These are phyloP conservation scores for Sycophaga agraensis DNA, from an alignment of 1,140 invertebrate species.

Conservation along the genomic window DNA sequence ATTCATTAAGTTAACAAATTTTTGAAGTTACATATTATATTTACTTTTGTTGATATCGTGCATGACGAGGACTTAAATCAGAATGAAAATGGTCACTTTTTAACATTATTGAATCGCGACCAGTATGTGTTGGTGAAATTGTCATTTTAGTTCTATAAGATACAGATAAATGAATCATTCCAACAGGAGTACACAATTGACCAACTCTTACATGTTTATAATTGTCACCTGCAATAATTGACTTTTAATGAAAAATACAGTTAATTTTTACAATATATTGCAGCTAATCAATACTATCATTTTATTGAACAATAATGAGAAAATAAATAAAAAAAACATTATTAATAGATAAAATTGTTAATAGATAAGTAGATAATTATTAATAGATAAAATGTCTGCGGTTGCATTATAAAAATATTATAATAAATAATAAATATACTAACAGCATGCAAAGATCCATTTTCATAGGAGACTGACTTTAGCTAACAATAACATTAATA, in stretches of 20 bases:
- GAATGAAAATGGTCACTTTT: conserved; percentile 89
- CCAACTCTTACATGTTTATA: conserved; percentile 79
- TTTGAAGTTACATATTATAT: conserved; percentile 28
- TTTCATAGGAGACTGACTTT: too few species aligned
- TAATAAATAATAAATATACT: too few species aligned
- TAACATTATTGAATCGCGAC: conserved; percentile 74
- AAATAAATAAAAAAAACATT: neutral
- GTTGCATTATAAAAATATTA: too few species aligned
- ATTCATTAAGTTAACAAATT: conserved; percentile 6
- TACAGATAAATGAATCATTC: conserved; percentile 75
- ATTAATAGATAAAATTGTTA: too few species aligned
- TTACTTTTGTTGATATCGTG: conserved; percentile 64
- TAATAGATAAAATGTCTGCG: too few species aligned
- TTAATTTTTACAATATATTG: neutral
- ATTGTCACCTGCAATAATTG: conserved; percentile 61
- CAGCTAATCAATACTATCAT: neutral
- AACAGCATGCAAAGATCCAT: too few species aligned
- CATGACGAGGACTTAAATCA: conserved; percentile 71
- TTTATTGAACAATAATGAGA: neutral
- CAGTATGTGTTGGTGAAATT: conserved; percentile 78
- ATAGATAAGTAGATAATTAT: too few species aligned
- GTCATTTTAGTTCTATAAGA: conserved; percentile 87
- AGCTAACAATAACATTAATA: too few species aligned
- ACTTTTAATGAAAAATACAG: conserved; percentile 24
- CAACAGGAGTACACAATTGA: conserved; percentile 78